phyloP scores from a whole-genome alignment of 1,140 invertebrate species.

The Pseudobourletiella spinata region DNA sequence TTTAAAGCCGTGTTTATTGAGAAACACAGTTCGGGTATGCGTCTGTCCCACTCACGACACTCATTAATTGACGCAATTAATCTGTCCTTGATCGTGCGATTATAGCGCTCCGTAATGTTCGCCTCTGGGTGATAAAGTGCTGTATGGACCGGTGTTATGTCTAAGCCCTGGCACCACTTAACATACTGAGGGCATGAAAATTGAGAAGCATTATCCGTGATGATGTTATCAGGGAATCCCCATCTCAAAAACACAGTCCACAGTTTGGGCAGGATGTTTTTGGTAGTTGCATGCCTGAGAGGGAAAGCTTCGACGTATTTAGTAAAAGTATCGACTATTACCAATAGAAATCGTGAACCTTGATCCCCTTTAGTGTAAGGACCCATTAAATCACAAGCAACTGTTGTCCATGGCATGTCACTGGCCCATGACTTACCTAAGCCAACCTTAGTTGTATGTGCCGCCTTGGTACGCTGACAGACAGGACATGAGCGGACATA shows the following conservation, averaged over 20 bases:
- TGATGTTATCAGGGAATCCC: constrained; percentile 31
- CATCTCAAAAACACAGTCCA: constrained; percentile 34
- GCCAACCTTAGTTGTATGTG: background rate
- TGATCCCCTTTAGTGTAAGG: constrained; percentile 18
- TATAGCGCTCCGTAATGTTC: too few species aligned
- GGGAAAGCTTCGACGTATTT: constrained; percentile 27
- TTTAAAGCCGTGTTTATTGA: constrained; percentile 43
- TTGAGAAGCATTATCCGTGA: constrained; percentile 37
- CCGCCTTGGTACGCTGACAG: background rate
- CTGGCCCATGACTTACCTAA: background rate
- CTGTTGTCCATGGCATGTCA: constrained; percentile 22
- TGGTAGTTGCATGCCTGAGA: constrained; percentile 14
- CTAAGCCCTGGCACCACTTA: background rate
- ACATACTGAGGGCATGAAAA: constrained; percentile 26
- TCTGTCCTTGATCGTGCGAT: constrained; percentile 22
- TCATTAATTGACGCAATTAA: constrained; percentile 24
- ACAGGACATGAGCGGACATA: background rate
- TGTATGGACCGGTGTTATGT: background rate
- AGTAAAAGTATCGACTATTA: constrained; percentile 31
- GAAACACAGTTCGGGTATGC: constrained; percentile 40
- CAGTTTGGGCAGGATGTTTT: constrained; percentile 15
- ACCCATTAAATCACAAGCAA: constrained; percentile 35
- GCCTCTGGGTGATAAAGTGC: constrained; percentile 32
- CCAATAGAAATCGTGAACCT: constrained; percentile 20
- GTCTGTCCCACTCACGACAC: constrained; percentile 36